Base-by-base conservation (phyloP, 2,888 invertebrate genomes). In the Ptychoptera albimana region DNA sequence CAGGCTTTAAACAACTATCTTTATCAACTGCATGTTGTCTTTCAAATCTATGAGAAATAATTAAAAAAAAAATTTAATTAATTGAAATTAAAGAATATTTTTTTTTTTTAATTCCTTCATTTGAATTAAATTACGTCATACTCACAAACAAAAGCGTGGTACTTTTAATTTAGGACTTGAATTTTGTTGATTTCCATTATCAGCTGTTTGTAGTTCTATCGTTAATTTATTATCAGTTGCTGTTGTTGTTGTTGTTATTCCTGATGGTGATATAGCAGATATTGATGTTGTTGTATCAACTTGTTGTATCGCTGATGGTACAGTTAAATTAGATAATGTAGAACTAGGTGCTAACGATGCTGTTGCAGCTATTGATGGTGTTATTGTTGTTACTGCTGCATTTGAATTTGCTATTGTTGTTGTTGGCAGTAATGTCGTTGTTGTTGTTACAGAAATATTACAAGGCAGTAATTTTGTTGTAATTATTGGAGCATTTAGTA, bases 11-110 rank as follows among this genome's bases (percentile, higher is more conserved):
- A 42, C 80, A 83, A 47, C 77, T 79, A 53, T 75, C 74, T 61
- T 84, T 82, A 66, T 86, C 85, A 42, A 77, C 76, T 56, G 74
- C 73, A 55, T 82, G 58, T 60, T 84, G 83, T 46, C 80, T 77
- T 52, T 83, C 81, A 35, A 42, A 42, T 12, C 42, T 43, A 31
- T 37, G 42, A 40, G 36, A 35, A 37, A 14, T 50, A 48, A 46
- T 49, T n/a, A 41, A 45, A 48, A 38, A 23, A 30, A 42, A 38
- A 39, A 29, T 42, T 48, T 44, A 39, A 46, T 42, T 39, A 50
- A 50, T 12, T n/a, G 10, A 41, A 34, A 45, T 32, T 29, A 11
- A 37, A 43, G 42, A 30, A 45, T 32, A 31, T 14, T 13, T n/a
- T 38, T 8, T 32, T 8, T 8, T 31, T 6, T 37, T 38, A 16